Conservation (phyloP, 2,797 vertebrate genomes). For the Calcarius lapponicus region DNA sequence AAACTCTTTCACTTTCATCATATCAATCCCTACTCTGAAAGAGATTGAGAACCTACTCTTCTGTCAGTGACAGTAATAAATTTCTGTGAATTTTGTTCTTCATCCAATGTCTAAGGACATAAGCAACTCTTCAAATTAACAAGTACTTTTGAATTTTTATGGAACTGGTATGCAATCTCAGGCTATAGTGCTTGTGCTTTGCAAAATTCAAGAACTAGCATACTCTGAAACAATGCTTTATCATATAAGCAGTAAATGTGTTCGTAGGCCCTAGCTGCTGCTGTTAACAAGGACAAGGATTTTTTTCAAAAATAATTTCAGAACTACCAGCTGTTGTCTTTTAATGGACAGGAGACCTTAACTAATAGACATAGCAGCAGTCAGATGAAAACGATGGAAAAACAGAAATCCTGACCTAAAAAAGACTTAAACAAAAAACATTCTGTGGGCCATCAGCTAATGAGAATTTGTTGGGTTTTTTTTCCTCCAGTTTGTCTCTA, state of each 20-base stretch:
- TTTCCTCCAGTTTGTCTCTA: background rate
- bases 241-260: background rate
- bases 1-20: background rate
- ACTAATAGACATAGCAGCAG: background rate
- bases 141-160: background rate
- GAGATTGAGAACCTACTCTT: background rate
- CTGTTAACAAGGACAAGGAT: background rate
- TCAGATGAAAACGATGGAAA: background rate
- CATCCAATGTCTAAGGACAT: background rate
- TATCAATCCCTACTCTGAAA: background rate
- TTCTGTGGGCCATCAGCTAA: background rate
- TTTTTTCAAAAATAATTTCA: background rate
- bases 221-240: background rate
- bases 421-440: background rate
- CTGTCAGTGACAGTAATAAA: accelerated
- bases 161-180: background rate
- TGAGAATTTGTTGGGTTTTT: accelerated
- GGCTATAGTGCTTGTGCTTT: background rate
- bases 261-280: too few species aligned
- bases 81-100: background rate
- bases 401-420: background rate
- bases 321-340: background rate
- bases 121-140: background rate
- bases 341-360: background rate
- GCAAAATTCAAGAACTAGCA: background rate